phyloP scores from a whole-genome alignment of 2,888 invertebrate genomes.

The Melieria omissa region DNA sequence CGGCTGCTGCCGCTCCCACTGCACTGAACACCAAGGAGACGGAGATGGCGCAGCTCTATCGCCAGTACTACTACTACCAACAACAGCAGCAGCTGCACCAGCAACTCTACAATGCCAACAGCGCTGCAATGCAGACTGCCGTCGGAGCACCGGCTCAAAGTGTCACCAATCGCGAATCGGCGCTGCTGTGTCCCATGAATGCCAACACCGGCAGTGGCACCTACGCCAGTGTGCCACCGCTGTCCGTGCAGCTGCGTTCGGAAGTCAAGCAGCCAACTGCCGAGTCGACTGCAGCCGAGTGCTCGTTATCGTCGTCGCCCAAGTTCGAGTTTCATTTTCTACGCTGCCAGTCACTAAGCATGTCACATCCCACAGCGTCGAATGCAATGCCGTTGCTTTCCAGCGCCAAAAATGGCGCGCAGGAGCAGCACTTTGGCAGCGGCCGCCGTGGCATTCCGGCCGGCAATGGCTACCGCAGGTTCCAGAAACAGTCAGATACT shows the following conservation, averaged over 20 bases:
- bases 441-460: conserved; percentile 8
- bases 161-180: neutral
- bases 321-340: conserved; percentile 44
- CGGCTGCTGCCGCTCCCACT: neutral
- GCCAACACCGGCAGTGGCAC: neutral
- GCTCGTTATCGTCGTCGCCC: conserved; percentile 21
- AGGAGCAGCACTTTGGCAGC: conserved; percentile 51
- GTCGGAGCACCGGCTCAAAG: neutral
- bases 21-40: neutral
- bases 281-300: neutral
- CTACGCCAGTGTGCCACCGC: neutral
- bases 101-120: neutral
- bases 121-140: neutral
- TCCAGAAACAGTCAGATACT: conserved; percentile 7
- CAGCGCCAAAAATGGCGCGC: conserved; percentile 1
- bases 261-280: too few species aligned
- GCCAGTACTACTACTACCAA: conserved; percentile 15
- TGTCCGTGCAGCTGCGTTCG: neutral
- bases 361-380: neutral
- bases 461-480: conserved; percentile 23
- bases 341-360: conserved; percentile 9
- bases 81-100: neutral
- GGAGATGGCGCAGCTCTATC: neutral
- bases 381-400: conserved; percentile 18
- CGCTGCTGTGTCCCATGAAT: neutral